phyloP scores from a whole-genome alignment of 2,113 vertebrate species.

The Cyphomyrus plagiostoma region DNA sequence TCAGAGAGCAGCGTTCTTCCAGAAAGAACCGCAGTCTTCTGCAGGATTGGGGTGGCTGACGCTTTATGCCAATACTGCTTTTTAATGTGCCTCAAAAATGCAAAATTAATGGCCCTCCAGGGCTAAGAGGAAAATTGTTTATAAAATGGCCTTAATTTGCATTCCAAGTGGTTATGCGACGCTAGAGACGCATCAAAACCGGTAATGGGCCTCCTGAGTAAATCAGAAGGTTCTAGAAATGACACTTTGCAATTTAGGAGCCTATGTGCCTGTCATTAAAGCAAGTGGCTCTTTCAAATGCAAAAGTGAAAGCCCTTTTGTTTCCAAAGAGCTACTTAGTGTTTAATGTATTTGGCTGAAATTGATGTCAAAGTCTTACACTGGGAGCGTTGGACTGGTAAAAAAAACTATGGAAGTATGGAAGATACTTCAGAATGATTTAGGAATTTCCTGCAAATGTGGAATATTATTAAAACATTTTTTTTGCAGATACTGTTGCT shows the following conservation, averaged over 20 bases:
- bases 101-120: slow-evolving; percentile 18
- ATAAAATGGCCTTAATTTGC: slow-evolving; percentile 48
- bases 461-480: background rate
- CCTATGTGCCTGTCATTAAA: slow-evolving; percentile 29
- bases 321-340: background rate
- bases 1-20: background rate
- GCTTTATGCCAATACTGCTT: slow-evolving; percentile 25
- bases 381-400: background rate
- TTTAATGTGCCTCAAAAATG: slow-evolving; percentile 37
- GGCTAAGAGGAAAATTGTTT: slow-evolving; percentile 33
- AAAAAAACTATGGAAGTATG: background rate
- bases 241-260: slow-evolving; percentile 49
- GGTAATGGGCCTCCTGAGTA: slow-evolving; percentile 48
- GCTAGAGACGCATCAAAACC: slow-evolving; percentile 59
- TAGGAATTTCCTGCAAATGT: background rate
- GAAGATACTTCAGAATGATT: background rate
- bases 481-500: background rate
- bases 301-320: slow-evolving; percentile 30
- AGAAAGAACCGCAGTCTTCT: background rate
- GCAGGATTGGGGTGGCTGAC: background rate
- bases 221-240: slow-evolving; percentile 36
- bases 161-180: slow-evolving; percentile 56
- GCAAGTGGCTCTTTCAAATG: slow-evolving; percentile 44
- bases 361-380: background rate
- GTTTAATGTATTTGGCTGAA: background rate